phyloP scores from a whole-genome alignment of 2,888 invertebrate species.

The Dorcus parallelipipedus region DNA sequence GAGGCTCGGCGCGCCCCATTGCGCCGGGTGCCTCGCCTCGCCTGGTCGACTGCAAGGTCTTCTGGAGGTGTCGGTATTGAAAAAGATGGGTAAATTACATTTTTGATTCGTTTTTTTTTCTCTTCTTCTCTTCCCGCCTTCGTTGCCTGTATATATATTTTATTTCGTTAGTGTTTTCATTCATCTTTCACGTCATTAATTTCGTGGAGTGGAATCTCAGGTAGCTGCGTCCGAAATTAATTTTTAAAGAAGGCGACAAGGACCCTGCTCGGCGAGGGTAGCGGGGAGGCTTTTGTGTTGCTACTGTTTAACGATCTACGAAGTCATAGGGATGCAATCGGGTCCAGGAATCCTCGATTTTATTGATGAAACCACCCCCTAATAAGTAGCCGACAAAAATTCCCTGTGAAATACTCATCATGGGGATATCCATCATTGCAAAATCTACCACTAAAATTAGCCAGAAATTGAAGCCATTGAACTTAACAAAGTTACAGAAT shows the following conservation, averaged over 20 bases:
- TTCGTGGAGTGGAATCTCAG: conserved; percentile 33
- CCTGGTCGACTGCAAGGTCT: conserved; percentile 17
- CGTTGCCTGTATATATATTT: conserved; percentile 8
- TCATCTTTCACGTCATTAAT: conserved; percentile 39
- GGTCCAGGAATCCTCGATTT: too few relatives aligned
- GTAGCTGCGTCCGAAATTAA: conserved; percentile 25
- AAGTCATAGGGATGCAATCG: too few relatives aligned
- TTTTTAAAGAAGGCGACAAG: neutral
- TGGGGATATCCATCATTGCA: too few relatives aligned
- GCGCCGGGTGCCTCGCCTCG: neutral
- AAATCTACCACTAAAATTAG: too few relatives aligned
- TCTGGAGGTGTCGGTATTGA: conserved; percentile 30
- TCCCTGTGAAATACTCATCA: too few relatives aligned
- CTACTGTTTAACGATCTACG: too few relatives aligned
- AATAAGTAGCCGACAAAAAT: too few relatives aligned
- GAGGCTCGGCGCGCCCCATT: neutral
- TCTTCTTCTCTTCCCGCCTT: neutral
- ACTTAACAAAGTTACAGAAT: too few relatives aligned
- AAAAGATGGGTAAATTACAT: conserved; percentile 26
- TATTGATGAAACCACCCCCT: too few relatives aligned
- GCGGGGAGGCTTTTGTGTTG: too few relatives aligned
- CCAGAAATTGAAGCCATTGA: too few relatives aligned
- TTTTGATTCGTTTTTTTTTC: conserved; percentile 31
- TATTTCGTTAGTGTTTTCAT: conserved; percentile 32
- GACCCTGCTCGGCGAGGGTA: too few relatives aligned